Percentiles rank a stretch among this genome's conserved stretches.
phyloP scores from a whole-genome alignment of 2,797 vertebrate genomes.

The Epinephelus coioides region DNA sequence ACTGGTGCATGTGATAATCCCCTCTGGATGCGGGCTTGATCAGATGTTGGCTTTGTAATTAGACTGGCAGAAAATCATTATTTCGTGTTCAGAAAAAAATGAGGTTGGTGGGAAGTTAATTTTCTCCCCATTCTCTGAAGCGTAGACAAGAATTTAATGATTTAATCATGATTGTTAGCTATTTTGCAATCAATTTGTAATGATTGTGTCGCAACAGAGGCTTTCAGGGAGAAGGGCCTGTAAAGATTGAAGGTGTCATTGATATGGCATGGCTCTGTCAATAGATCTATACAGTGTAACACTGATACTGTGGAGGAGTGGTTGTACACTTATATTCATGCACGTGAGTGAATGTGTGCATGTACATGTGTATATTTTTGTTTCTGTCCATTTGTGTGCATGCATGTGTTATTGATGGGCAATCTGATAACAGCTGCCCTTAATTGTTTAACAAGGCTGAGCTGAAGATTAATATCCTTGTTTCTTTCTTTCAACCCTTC shows the following conservation, averaged over 20 bases:
- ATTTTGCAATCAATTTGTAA: constrained; percentile 99
- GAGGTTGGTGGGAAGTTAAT: constrained; percentile 99
- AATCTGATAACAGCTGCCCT: constrained; percentile 29
- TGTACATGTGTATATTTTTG: neutral
- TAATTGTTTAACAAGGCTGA: constrained; percentile 51
- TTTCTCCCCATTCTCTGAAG: constrained; percentile 99
- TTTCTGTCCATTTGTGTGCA: constrained; percentile 18
- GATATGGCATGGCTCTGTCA: constrained; percentile 77
- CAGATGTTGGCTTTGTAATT: constrained; percentile 99
- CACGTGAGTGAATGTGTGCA: constrained; percentile 19
- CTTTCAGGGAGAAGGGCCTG: constrained; percentile 90
- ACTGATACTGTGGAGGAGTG: constrained; percentile 49
- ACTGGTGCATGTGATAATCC: constrained; percentile 99
- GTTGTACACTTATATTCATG: constrained; percentile 18
- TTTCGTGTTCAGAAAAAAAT: constrained; percentile 98
- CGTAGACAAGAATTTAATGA: constrained; percentile 99
- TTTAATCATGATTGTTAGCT: constrained; percentile 99
- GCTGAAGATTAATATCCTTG: constrained; percentile 20
- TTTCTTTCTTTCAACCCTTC: constrained; percentile 20
- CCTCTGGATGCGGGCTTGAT: constrained; percentile 99
- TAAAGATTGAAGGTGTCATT: constrained; percentile 85
- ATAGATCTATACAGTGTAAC: constrained; percentile 70
- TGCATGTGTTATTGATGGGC: neutral
- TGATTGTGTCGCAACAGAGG: constrained; percentile 98
- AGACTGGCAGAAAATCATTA: constrained; percentile 99